Evolutionary conservation across 1,140 invertebrate species (phyloP), one percentile per base, ranked within the genome.

Genomic region (Episyrphus balteatus): DNA sequence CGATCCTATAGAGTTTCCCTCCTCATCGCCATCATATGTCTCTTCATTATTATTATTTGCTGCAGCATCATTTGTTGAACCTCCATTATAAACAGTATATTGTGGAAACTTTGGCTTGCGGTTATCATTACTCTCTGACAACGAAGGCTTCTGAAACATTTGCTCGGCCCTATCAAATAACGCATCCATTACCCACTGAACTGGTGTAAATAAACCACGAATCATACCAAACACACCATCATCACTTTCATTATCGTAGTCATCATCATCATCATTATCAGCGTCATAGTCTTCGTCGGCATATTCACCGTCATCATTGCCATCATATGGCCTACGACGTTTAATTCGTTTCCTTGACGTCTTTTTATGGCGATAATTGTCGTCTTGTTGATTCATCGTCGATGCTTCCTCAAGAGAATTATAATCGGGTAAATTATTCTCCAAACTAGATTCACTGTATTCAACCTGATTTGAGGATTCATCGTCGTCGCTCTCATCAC

Each of bases 181-280:
- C 1, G 55, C 51, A 2, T 53, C 42, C 57, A 66, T 61, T 17
- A 60, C 59, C 51, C 60, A 30, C 31, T 66, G 61, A 3, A 66
- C 54, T 15, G 63, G 63, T 48, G 63, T 65, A 47, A 66, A 66
- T 1, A 66, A 50, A 58, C 66, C 62, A 40, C 62, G 61, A 46
- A 66, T 57, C 46, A 66, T 63, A 30, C 58, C 50, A 31, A 54
- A 55, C 1, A 64, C 52, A 11, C 58, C 45, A 14, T 40, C 21
- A 11, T 42, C 44, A 3, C 26, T 38, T 36, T 15, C 45, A 31
- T 40, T 46, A 30, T 39, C 42, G 5, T 48, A 45, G 3, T 49
- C 50, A 12, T 43, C 44, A 10, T 46, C 51, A 0, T 52, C 34
- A 32, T 50, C 51, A 17, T 44, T 42, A 7, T 47, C 38, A 18